phyloP scores from a whole-genome alignment of 2,113 vertebrate species.

The Panurus biarmicus region DNA sequence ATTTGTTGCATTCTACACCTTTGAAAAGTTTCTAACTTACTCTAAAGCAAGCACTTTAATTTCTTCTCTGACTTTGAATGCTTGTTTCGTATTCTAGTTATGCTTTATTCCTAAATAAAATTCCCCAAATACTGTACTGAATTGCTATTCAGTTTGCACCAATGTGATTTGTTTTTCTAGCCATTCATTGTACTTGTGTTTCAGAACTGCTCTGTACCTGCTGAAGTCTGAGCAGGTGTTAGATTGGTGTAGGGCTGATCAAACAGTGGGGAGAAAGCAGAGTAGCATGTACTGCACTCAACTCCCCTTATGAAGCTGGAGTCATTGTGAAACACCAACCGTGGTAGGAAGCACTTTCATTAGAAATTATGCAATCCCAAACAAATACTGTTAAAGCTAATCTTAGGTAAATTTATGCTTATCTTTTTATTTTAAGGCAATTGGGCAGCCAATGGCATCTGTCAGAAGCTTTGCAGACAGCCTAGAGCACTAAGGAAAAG shows the following conservation, averaged over 20 bases:
- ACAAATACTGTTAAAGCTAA: background rate
- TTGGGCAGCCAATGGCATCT: background rate
- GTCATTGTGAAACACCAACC: background rate
- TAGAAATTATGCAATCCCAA: background rate
- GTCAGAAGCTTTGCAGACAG: background rate
- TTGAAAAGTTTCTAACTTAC: background rate
- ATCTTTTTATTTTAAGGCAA: background rate
- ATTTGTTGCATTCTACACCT: background rate
- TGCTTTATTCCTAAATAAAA: slow-evolving; percentile 41
- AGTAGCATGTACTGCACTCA: accelerated
- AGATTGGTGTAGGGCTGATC: background rate
- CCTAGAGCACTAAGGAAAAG: background rate
- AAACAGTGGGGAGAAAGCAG: background rate
- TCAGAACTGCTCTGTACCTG: background rate
- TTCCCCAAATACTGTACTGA: background rate
- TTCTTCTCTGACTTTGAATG: background rate
- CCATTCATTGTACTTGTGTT: background rate
- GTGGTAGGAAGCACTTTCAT: background rate
- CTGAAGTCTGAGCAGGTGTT: background rate
- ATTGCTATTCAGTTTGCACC: background rate
- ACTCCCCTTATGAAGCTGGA: background rate
- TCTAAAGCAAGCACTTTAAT: slow-evolving; percentile 12
- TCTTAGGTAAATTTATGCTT: background rate
- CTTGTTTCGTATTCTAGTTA: background rate
- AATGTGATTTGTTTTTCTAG: background rate